Conservation (phyloP, 64 coral and sea anemone species). For the Stylophora pistillata region DNA sequence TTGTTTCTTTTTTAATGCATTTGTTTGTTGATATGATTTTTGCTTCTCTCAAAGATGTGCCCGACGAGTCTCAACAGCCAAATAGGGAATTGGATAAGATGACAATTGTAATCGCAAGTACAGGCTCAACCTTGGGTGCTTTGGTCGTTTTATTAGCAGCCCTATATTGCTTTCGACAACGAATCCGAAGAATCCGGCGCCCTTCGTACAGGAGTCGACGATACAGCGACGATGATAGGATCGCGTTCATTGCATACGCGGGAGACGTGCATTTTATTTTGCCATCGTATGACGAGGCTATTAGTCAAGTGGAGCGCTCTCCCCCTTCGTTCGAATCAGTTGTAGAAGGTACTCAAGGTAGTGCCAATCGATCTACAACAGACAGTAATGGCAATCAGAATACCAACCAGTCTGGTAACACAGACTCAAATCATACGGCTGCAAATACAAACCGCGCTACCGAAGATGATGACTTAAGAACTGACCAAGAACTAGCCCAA, state of each 20-base stretch:
- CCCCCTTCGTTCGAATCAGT: slow-evolving; percentile 87
- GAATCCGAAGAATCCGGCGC: slow-evolving; percentile 78
- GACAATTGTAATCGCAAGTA: slow-evolving; percentile 85
- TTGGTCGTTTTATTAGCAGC: slow-evolving; percentile 73
- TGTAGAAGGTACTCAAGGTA: neutral
- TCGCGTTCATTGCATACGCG: slow-evolving; percentile 74
- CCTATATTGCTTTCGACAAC: slow-evolving; percentile 75
- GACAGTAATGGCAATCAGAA: slow-evolving; percentile 3
- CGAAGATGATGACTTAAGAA: neutral
- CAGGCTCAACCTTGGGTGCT: slow-evolving; percentile 81
- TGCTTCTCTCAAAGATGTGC: neutral
- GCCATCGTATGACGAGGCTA: slow-evolving; percentile 90
- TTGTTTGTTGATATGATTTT: neutral
- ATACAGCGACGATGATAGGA: slow-evolving; percentile 78
- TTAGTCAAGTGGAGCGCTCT: slow-evolving; percentile 66
- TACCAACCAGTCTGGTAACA: neutral
- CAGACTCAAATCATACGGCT: neutral
- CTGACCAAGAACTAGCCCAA: neutral
- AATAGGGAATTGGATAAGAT: slow-evolving; percentile 74
- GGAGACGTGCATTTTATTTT: slow-evolving; percentile 84
- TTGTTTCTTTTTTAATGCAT: neutral
- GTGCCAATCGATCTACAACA: neutral
- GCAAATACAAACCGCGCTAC: neutral
- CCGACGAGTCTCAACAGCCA: neutral
- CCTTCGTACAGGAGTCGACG: slow-evolving; percentile 63